These are phyloP conservation scores for Epinotia demarniana DNA, from an alignment of 2,888 invertebrate genomes.

Conservation along the genomic window DNA sequence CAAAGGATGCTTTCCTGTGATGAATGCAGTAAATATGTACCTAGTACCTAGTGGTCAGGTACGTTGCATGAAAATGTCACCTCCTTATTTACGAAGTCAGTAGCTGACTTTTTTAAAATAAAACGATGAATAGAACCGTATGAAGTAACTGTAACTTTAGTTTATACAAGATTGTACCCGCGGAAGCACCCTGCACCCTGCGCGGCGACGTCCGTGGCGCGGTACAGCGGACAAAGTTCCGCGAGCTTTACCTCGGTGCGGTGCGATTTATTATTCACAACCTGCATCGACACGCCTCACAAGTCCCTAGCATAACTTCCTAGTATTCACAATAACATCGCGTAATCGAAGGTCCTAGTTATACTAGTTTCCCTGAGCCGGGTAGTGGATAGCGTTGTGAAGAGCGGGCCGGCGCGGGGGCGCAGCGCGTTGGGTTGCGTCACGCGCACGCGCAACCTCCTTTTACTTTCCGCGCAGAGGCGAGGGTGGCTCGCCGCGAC, in stretches of 20 bases:
- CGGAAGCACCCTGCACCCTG: background rate
- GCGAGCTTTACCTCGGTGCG: constrained; percentile 17
- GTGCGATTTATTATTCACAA: background rate
- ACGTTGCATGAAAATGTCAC: background rate
- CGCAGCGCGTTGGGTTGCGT: constrained; percentile 31
- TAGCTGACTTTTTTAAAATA: background rate
- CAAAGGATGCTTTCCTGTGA: background rate
- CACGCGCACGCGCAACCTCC: constrained; percentile 36
- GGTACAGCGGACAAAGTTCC: constrained; percentile 2
- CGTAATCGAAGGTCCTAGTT: background rate
- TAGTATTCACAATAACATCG: background rate
- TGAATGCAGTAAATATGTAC: background rate
- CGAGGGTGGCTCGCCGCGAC: constrained; percentile 28
- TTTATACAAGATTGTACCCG: background rate
- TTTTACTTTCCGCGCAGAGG: constrained; percentile 32
- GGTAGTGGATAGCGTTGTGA: background rate
- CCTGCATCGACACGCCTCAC: background rate
- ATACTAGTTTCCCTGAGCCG: background rate
- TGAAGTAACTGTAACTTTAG: background rate
- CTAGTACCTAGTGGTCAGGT: background rate
- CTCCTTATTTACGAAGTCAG: background rate
- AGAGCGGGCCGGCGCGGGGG: constrained; percentile 13
- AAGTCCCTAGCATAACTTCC: background rate
- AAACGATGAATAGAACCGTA: background rate
- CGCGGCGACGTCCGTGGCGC: background rate